Evolutionary conservation across 2,888 invertebrate species (phyloP), one percentile per base, ranked within the genome.

Genomic region (Dilophus febrilis): DNA sequence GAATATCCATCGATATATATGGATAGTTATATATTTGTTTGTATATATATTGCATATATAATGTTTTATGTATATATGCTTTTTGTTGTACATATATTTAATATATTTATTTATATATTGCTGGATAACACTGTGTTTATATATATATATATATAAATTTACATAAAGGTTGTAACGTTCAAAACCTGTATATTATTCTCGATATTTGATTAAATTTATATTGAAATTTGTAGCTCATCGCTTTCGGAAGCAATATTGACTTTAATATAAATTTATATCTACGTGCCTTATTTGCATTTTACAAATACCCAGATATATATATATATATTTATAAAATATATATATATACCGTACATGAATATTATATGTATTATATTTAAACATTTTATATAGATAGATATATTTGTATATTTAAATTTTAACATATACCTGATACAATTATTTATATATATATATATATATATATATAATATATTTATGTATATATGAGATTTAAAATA

Each of bases 151-250:
- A 34, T n/a, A 34, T 34, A 34, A 34, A 34, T 34, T 34, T 34
- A 34, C 34, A 34, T 34, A 34, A 34, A 34, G 34, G 34, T 34
- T 34, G 34, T 34, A 34, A 32, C 19, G 33, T 38, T 32, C 26
- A 38, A 32, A 38, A 38, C 38, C 38, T 38, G 38, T 38, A 39
- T 34, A n/a, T n/a, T n/a, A n/a, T n/a, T n/a, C n/a, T 39, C 39
- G 18, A 39, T 39, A 39, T 39, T 39, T 39, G 39, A 39, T 39
- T 39, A 39, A 39, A 39, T 39, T 39, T 39, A 39, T 39, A 39
- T 39, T 39, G 39, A 39, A 39, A 39, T 39, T 39, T 39, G 39
- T 34, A 34, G 34, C 39, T 39, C 39, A 39, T 39, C 39, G 39
- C 39, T 34, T 39, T 39, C 39, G 34, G 39, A 39, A 39, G 39